Evolutionary conservation across 2,797 vertebrate species (phyloP), one percentile per base, ranked within the genome.

Genomic region (Mus minutoides): DNA sequence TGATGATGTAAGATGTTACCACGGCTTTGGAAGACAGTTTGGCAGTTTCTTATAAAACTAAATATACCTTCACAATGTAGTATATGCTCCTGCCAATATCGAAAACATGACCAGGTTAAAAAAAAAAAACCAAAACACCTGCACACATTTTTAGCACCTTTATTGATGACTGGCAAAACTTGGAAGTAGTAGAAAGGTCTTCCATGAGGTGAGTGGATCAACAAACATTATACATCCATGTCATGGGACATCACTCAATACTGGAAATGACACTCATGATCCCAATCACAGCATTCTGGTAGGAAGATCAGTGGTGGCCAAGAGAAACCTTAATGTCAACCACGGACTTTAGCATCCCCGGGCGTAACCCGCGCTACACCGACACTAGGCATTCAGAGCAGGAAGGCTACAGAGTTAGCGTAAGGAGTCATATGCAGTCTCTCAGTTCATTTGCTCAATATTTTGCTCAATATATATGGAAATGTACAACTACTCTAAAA

Each of bases 401-500:
- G 40, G 62, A 64, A 77, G 80, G 60, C 31, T 21, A 7, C 22
- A 16, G 69, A 19, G 19, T 9, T 37, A 54, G 77, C 3, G 14
- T 6, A 29, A 12, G 92, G 52, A 12, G 29, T 40, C 14, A 67
- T 19, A 69, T 21, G 49, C 49, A 88, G 62, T 77, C 71, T 52
- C 54, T 64, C 77, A n/a, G 37, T 85, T 58, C n/a, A 85, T 89
- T 54, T 88, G 56, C 24, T 78, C 64, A 62, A 62, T 26, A 60
- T 60, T 60, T 60, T 60, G 58, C 22, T 24, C 31, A 93, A 84
- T 54, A 80, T 60, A 76, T 93, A 17, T 92, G n/a, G 24, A 95
- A 96, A 94, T 17, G 94, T 86, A 83, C 94, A 92, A 93, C 16
- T 71, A 83, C 16, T 62, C 49, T 83, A 83, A 94, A 96, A 95